Conservation (phyloP, 2,113 vertebrate genomes). For the Opisthocomus hoazin region DNA sequence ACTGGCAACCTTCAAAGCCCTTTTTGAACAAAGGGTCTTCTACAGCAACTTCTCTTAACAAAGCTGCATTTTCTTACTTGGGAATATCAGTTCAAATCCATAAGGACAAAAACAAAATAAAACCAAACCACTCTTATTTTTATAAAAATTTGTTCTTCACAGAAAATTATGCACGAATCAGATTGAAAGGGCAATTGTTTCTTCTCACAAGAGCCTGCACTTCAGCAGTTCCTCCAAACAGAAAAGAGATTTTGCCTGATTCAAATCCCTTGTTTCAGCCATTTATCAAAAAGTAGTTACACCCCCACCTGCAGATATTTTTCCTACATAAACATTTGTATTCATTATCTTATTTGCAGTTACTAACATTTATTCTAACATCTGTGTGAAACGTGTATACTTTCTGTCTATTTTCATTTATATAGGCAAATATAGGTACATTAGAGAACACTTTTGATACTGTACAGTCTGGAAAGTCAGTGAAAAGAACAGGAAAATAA, state of each 20-base stretch:
- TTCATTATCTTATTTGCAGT: background rate
- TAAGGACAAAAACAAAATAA: background rate
- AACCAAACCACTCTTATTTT: background rate
- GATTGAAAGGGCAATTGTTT: background rate
- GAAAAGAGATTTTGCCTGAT: background rate
- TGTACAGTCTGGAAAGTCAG: background rate
- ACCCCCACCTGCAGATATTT: background rate
- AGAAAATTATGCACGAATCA: background rate
- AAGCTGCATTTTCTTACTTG: background rate
- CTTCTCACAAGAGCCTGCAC: background rate
- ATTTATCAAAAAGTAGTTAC: background rate
- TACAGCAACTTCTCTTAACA: background rate
- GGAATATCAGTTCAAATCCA: background rate
- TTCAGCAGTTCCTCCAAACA: background rate
- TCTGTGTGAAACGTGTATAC: accelerated
- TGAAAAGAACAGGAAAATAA: background rate
- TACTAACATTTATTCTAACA: background rate
- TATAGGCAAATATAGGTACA: background rate
- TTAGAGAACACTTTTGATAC: background rate
- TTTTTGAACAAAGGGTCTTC: background rate
- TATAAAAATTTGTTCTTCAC: background rate
- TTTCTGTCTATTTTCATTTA: background rate
- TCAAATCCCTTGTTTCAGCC: background rate
- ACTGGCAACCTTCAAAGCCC: background rate
- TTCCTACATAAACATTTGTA: background rate